A percentile compares a stretch with the other conserved stretches of the same genome.
These are phyloP conservation scores for Pasiphila rectangulata DNA, from an alignment of 2,888 invertebrate species.

Conservation along the genomic window DNA sequence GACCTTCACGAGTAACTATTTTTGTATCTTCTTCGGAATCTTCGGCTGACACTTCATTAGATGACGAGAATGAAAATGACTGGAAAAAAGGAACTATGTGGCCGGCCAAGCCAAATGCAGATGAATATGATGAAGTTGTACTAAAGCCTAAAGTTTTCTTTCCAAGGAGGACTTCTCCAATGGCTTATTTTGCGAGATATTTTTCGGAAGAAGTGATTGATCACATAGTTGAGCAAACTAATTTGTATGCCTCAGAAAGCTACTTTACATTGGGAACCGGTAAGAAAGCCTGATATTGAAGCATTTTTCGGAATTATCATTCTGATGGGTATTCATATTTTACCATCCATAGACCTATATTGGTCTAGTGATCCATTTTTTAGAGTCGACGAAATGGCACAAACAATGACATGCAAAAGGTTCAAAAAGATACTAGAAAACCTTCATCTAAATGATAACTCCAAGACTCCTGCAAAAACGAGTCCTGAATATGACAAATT, in stretches of 20 bases:
- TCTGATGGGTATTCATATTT: constrained; percentile 27
- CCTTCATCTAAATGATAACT: constrained; percentile 23
- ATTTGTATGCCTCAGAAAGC: constrained; percentile 23
- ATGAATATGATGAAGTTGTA: constrained; percentile 17
- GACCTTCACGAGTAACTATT: constrained; percentile 13
- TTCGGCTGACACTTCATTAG: constrained; percentile 11
- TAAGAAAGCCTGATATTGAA: constrained; percentile 15
- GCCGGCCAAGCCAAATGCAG: constrained; percentile 16
- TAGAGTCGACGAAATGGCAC: constrained; percentile 22
- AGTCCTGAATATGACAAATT: constrained; percentile 27
- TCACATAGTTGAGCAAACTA: constrained; percentile 25
- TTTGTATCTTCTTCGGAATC: constrained; percentile 12
- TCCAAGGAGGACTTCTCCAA: constrained; percentile 15
- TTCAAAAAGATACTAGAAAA: constrained; percentile 19
- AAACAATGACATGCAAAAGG: constrained; percentile 20
- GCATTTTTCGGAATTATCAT: constrained; percentile 32
- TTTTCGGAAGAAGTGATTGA: constrained; percentile 21
- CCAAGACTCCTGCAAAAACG: constrained; percentile 18
- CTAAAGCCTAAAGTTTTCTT: constrained; percentile 27
- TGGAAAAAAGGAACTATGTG: constrained; percentile 16
- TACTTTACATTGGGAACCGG: constrained; percentile 12
- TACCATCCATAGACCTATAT: constrained; percentile 27
- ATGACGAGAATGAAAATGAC: constrained; percentile 17
- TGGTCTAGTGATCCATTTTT: constrained; percentile 28
- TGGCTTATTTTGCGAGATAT: constrained; percentile 12